Evolutionary conservation across 1,140 invertebrate genomes (phyloP), one percentile per base, ranked within the genome.

Genomic region (Drosophila grimshawi): DNA sequence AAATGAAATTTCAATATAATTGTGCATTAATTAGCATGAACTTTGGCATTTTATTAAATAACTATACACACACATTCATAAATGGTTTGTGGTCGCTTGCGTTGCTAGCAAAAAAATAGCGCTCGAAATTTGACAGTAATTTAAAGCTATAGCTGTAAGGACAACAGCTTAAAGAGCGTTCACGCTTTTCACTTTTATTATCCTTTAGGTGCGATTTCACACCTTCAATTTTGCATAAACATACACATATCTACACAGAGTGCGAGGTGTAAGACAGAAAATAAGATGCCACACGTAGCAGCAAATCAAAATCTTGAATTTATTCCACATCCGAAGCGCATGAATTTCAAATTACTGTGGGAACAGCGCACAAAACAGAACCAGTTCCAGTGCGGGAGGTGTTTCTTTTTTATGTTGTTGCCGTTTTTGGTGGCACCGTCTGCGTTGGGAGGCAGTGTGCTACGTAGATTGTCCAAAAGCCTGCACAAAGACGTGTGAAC

Each of bases 261-360:
- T 29, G 33, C 10, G 55, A 48, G 35, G 11, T 48, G 56, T 7
- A 53, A 41, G 27, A 52, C 55, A 45, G 43, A 57, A 68, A 60
- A 61, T 55, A 68, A 68, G 63, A 70, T 80, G 78, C 82, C 80
- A 74, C 85, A 89, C 85, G 85, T 88, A 88, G 85, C 78, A 85
- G 80, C 85, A 89, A 90, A 91, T 81, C 78, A 83, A 89, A 89
- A 91, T 89, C 85, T 89, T 79, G 79, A 91, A 91, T 91, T 91
- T 91, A 91, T 91, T 91, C 88, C 88, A 89, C 88, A 91, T 91
- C 89, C 88, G 81, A 91, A 91, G 80, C 88, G 89, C 89, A 91
- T 91, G 88, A 91, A 91, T 91, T 91, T 91, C 88, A 91, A 91
- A 91, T 91, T 91, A 91, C 88, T 91, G 89, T 91, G 88, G 64